A percentile compares a stretch with the other conserved stretches of the same genome.
Conservation (phyloP, 2,888 invertebrate genomes). For the Lasioglossum morio region DNA sequence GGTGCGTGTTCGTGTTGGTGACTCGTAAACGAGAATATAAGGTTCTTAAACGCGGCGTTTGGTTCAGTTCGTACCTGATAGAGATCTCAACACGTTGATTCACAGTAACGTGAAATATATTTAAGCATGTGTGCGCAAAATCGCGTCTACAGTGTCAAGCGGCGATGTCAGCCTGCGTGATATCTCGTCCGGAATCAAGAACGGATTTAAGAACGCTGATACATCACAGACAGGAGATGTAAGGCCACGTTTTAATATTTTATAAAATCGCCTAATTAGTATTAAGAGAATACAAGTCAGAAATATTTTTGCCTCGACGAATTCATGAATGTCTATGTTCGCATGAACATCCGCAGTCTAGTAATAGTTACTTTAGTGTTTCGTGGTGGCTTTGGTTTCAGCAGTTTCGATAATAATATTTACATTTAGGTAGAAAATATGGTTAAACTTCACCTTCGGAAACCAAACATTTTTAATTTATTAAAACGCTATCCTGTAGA, state of each 20-base stretch:
- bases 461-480: no score
- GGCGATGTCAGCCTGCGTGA: background rate
- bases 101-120: background rate
- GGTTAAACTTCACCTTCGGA: no score
- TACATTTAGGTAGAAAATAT: background rate
- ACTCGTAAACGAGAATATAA: background rate
- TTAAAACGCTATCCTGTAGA: no score
- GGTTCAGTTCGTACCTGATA: background rate
- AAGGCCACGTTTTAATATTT: background rate
- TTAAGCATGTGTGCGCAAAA: background rate
- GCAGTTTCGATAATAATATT: background rate
- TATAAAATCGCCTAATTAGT: background rate
- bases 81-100: background rate
- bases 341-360: constrained; percentile 9
- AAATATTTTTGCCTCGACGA: background rate
- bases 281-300: background rate
- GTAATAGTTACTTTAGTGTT: background rate
- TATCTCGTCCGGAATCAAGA: background rate
- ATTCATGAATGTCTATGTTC: background rate
- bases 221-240: background rate
- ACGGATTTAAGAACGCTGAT: background rate
- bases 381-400: background rate
- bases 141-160: background rate
- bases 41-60: background rate
- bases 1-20: background rate